Conservation (phyloP, 2,888 invertebrate genomes). For the Encarsia formosa region DNA sequence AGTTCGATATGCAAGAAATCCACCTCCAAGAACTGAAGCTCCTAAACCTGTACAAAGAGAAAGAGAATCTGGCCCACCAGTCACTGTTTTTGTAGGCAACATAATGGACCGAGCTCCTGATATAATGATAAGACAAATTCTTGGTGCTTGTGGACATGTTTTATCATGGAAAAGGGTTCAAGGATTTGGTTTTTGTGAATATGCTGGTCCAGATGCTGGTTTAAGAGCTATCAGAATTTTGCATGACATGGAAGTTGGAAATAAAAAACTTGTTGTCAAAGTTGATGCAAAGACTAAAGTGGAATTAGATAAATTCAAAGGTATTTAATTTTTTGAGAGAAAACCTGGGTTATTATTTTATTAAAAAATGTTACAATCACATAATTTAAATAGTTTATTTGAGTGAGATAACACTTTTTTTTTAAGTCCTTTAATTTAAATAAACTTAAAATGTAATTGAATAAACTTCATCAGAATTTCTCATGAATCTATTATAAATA, state of each 20-base stretch:
- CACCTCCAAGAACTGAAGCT: conserved; percentile 26
- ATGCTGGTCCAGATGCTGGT: conserved; percentile 92
- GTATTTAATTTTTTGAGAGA: conserved; percentile 54
- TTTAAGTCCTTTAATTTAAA: too few species aligned
- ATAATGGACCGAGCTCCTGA: conserved; percentile 94
- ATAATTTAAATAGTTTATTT: too few species aligned
- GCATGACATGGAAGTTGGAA: conserved; percentile 88
- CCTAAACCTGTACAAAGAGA: conserved; percentile 37
- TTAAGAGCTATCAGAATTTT: conserved; percentile 88
- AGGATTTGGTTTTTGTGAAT: conserved; percentile 97
- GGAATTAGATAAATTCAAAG: conserved; percentile 89
- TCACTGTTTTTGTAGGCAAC: conserved; percentile 97
- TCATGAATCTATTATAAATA: too few species aligned
- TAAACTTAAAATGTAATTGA: too few species aligned
- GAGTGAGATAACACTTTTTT: too few species aligned
- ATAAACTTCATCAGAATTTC: too few species aligned
- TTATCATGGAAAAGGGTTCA: conserved; percentile 96
- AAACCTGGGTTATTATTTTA: too few species aligned
- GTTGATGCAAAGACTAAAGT: conserved; percentile 97
- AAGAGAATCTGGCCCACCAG: conserved; percentile 69
- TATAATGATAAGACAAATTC: conserved; percentile 86
- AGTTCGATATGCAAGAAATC: conserved; percentile 47
- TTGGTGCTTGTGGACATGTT: conserved; percentile 91
- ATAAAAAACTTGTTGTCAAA: conserved; percentile 90
- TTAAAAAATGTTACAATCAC: neutral